phyloP scores from a whole-genome alignment of 64 coral and sea anemone species.

The Stichodactyla helianthus region DNA sequence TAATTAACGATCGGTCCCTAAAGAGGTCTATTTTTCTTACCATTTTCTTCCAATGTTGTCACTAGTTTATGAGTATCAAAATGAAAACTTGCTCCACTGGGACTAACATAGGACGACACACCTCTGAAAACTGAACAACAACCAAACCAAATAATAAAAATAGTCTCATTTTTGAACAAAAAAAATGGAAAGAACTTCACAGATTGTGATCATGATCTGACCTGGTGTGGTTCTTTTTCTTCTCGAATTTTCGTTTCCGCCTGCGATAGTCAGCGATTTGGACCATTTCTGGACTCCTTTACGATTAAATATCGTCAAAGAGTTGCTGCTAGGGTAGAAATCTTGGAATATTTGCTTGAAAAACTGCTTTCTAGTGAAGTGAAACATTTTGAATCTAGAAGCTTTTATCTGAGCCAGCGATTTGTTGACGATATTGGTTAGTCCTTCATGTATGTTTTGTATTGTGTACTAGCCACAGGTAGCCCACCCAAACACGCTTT shows the following conservation, averaged over 20 bases:
- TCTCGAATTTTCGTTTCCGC: neutral
- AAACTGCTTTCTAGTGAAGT: neutral
- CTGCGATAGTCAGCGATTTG: neutral
- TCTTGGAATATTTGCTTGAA: slow-evolving; percentile 6
- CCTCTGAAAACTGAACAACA: neutral
- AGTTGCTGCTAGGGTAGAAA: neutral
- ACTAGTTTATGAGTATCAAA: slow-evolving; percentile 66
- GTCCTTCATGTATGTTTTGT: no score
- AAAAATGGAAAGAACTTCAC: neutral
- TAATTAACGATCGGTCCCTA: no score
- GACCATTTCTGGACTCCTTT: slow-evolving; percentile 2
- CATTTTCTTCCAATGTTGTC: slow-evolving; percentile 41
- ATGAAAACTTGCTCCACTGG: slow-evolving; percentile 27
- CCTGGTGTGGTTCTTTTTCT: neutral
- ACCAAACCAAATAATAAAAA: neutral
- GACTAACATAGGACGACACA: neutral
- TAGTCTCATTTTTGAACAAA: neutral
- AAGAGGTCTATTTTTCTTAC: neutral
- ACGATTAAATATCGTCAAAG: neutral
- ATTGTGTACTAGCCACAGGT: no score
- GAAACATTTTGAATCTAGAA: neutral
- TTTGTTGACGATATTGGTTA: no score
- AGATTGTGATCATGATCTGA: neutral
- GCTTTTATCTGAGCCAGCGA: no score
- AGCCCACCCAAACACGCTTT: no score